Evolutionary conservation across 1,140 invertebrate genomes (phyloP).

Genomic region (Coptotermes formosanus): DNA sequence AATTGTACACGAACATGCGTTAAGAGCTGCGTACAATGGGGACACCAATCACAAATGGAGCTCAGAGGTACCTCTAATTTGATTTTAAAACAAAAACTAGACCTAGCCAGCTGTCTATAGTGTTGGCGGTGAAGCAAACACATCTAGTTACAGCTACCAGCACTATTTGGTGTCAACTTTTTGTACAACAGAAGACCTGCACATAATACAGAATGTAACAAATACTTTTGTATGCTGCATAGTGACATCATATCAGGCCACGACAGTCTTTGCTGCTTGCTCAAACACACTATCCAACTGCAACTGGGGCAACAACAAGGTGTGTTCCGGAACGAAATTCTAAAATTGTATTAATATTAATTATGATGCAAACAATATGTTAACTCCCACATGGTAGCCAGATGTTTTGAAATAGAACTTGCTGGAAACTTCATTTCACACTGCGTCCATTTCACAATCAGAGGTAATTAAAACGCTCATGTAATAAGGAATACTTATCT

Average conservation of each 20-base stretch:
- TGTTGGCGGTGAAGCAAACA: background rate
- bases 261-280: background rate
- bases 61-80: background rate
- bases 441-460: no score
- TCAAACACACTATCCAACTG: background rate
- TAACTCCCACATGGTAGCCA: no score
- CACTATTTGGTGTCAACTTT: conserved; percentile 8
- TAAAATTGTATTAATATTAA: no score
- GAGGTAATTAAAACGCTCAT: no score
- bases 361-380: no score
- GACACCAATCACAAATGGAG: background rate
- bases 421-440: no score
- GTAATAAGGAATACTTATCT: no score
- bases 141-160: background rate
- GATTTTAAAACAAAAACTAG: background rate
- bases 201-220: background rate
- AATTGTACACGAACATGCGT: background rate
- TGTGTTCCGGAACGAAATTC: no score
- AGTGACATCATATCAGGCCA: background rate
- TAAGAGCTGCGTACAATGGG: background rate
- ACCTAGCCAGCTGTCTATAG: background rate
- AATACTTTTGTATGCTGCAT: background rate
- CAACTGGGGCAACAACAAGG: background rate
- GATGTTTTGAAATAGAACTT: no score
- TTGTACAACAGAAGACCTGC: background rate